Evolutionary conservation across 2,113 vertebrate genomes (phyloP).

Genomic region (Cyphomyrus discorhynchus): DNA sequence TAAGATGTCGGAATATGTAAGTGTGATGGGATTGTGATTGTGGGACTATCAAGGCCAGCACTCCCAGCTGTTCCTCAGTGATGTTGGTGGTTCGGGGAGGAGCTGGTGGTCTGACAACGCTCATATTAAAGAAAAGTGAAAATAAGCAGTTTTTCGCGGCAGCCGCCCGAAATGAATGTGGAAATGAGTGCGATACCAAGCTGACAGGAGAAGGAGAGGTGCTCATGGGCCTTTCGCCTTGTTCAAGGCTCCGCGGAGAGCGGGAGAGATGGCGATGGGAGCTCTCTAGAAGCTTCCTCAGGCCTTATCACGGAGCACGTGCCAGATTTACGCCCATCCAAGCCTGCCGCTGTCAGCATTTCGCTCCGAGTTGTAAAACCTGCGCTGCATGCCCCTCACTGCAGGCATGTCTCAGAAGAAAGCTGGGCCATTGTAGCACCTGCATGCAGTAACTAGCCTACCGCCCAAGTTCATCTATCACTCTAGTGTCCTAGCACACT

Average conservation of each 20-base stretch:
- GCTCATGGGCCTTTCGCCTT: not conserved
- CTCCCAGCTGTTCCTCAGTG: not conserved
- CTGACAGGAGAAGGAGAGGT: not conserved
- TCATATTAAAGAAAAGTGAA: not conserved
- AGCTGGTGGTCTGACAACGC: not conserved
- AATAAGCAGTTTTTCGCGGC: not conserved
- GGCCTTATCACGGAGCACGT: not conserved
- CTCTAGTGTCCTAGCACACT: not conserved
- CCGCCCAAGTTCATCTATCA: not conserved
- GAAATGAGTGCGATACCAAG: not conserved
- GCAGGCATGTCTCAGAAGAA: not conserved
- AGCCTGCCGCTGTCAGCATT: not conserved
- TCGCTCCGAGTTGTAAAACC: not conserved
- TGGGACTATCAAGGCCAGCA: not conserved
- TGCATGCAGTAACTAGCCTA: not conserved
- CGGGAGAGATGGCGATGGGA: not conserved
- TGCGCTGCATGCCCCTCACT: not conserved
- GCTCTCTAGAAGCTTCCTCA: not conserved
- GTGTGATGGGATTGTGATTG: too few relatives aligned
- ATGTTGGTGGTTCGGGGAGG: not conserved
- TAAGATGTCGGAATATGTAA: not conserved
- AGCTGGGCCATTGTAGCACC: not conserved
- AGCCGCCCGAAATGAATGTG: not conserved
- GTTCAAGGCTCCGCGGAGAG: not conserved
- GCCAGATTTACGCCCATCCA: not conserved